phyloP scores from a whole-genome alignment of 2,888 invertebrate species.

The Catocala fraxini region DNA sequence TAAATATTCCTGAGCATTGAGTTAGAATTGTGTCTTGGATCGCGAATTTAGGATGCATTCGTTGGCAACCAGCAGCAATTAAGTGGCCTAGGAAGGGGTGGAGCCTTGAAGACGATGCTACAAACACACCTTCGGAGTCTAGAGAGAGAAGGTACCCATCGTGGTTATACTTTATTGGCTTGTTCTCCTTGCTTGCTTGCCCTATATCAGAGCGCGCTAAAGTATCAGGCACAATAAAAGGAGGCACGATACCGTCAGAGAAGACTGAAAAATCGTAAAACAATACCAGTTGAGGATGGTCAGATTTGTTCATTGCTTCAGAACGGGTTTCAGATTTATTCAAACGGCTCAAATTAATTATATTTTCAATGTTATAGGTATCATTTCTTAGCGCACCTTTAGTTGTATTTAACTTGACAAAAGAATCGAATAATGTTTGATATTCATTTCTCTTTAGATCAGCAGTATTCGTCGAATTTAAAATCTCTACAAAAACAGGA shows the following conservation, averaged over 20 bases:
- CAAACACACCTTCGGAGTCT: conserved; percentile 70
- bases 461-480: conserved; percentile 38
- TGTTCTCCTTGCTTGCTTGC: conserved; percentile 12
- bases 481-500: conserved; percentile 26
- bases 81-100: conserved; percentile 74
- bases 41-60: conserved; percentile 64
- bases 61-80: conserved; percentile 62
- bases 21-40: conserved; percentile 66
- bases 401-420: conserved; percentile 10
- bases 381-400: conserved; percentile 12
- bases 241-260: conserved; percentile 54
- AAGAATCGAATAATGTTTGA: conserved; percentile 22
- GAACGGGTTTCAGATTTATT: conserved; percentile 44
- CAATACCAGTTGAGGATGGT: conserved; percentile 58
- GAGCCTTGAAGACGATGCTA: conserved; percentile 66
- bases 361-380: conserved; percentile 1
- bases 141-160: conserved; percentile 60
- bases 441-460: conserved; percentile 45
- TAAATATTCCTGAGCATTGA: conserved; percentile 66
- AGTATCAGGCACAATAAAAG: conserved; percentile 50
- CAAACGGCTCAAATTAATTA: conserved; percentile 20
- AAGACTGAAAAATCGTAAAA: conserved; percentile 66
- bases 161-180: conserved; percentile 29
- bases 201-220: conserved; percentile 32
- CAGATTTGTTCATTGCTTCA: conserved; percentile 35